Conservation (phyloP, 2,113 vertebrate species). For the Verasper variegatus region DNA sequence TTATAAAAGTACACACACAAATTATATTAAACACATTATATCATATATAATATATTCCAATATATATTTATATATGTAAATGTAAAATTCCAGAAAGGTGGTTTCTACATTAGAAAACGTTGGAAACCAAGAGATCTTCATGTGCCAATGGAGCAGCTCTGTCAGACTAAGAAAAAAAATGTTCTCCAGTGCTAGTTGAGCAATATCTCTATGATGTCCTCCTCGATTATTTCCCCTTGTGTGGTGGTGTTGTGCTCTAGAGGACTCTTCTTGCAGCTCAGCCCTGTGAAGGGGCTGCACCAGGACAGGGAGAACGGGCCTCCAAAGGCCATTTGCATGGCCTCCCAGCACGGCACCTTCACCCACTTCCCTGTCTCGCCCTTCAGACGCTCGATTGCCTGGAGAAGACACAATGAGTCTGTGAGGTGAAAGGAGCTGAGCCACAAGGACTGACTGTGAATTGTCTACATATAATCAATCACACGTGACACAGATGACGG, state of each 20-base stretch:
- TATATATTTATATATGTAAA: constrained; percentile 4
- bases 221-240: constrained; percentile 81
- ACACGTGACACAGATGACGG: neutral
- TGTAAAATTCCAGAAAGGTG: neutral
- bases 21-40: too few species aligned
- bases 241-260: constrained; percentile 42
- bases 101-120: constrained; percentile 3
- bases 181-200: constrained; percentile 53
- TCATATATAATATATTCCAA: neutral
- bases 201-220: constrained; percentile 83
- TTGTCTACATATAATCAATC: neutral
- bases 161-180: neutral
- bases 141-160: neutral
- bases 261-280: constrained; percentile 67
- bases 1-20: neutral
- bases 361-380: constrained; percentile 88
- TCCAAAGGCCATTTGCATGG: constrained; percentile 86
- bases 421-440: neutral
- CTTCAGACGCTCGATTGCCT: constrained; percentile 95
- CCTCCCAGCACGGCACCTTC: constrained; percentile 83
- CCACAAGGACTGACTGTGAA: neutral
- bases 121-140: neutral
- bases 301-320: constrained; percentile 87
- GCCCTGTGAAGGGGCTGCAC: constrained; percentile 89
- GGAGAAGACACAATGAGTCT: constrained; percentile 57